Percentiles rank a stretch among this genome's conserved stretches.
These are phyloP conservation scores for Euproctis similis DNA, from an alignment of 2,888 invertebrate species.

Conservation along the genomic window DNA sequence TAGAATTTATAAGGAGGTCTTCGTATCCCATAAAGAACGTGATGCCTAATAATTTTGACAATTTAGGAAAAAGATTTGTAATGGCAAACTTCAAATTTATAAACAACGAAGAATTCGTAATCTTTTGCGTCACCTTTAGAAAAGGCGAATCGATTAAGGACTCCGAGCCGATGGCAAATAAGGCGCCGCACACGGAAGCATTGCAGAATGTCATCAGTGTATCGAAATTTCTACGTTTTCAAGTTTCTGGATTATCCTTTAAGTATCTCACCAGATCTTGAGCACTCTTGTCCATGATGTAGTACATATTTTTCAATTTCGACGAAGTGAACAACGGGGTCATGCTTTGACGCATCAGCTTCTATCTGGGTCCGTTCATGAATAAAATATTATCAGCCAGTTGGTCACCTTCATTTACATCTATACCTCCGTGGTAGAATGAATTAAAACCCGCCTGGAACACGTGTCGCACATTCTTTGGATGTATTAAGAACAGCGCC, in stretches of 20 bases:
- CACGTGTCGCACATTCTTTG: constrained; percentile 30
- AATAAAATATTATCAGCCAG: constrained; percentile 38
- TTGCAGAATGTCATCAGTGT: constrained; percentile 30
- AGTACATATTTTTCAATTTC: constrained; percentile 50
- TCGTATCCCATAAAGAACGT: constrained; percentile 35
- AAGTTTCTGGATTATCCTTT: constrained; percentile 27
- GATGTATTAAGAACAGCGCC: constrained; percentile 27
- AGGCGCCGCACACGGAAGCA: constrained; percentile 38
- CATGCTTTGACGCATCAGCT: constrained; percentile 44
- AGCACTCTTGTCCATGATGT: constrained; percentile 39
- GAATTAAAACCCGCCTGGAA: constrained; percentile 33
- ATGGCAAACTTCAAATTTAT: constrained; percentile 25
- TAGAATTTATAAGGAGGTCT: constrained; percentile 40
- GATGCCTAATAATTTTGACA: constrained; percentile 26
- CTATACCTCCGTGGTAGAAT: constrained; percentile 35
- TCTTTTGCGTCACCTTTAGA: constrained; percentile 23
- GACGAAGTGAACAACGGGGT: constrained; percentile 44
- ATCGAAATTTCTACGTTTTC: constrained; percentile 9
- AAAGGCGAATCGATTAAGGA: constrained; percentile 44
- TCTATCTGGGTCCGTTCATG: constrained; percentile 42
- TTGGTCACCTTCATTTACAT: constrained; percentile 26
- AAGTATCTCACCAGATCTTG: constrained; percentile 34
- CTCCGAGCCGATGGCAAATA: constrained; percentile 47
- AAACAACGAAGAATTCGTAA: constrained; percentile 11
- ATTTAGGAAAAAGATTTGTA: constrained; percentile 9